These are phyloP conservation scores for Rhinopomastus cyanomelas DNA, from an alignment of 2,113 vertebrate genomes.

Conservation along the genomic window DNA sequence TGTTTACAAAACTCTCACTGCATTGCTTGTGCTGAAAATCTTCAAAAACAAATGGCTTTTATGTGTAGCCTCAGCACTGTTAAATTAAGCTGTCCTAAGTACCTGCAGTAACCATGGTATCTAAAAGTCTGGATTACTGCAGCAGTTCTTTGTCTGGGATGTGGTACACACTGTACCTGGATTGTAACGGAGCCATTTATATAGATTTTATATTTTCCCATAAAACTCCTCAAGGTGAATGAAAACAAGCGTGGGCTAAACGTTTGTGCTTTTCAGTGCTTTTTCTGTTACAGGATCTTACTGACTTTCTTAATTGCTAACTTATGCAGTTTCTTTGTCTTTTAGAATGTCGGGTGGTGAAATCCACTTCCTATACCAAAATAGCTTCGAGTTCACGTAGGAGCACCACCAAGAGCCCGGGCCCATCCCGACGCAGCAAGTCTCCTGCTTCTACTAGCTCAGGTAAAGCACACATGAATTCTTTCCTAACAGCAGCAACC, in stretches of 20 bases:
- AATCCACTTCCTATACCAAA: constrained; percentile 94
- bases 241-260: constrained; percentile 42
- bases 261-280: constrained; percentile 37
- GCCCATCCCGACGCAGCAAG: constrained; percentile 91
- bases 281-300: constrained; percentile 28
- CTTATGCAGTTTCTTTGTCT: constrained; percentile 31
- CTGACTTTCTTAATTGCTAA: constrained; percentile 51
- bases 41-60: constrained; percentile 9
- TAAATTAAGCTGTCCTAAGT: constrained; percentile 38
- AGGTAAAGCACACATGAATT: constrained; percentile 74
- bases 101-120: constrained; percentile 54
- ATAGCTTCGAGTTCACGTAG: constrained; percentile 86
- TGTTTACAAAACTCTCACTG: neutral
- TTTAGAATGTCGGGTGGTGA: constrained; percentile 93
- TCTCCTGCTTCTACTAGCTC: constrained; percentile 93
- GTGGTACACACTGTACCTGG: constrained; percentile 45
- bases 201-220: constrained; percentile 31
- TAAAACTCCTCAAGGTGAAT: constrained; percentile 53
- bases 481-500: neutral
- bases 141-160: constrained; percentile 36
- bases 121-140: constrained; percentile 23
- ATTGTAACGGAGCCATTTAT: constrained; percentile 34
- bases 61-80: neutral
- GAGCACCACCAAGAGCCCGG: constrained; percentile 85
- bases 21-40: neutral